phyloP scores from a whole-genome alignment of 2,113 vertebrate species.

The Seriola aureovittata region DNA sequence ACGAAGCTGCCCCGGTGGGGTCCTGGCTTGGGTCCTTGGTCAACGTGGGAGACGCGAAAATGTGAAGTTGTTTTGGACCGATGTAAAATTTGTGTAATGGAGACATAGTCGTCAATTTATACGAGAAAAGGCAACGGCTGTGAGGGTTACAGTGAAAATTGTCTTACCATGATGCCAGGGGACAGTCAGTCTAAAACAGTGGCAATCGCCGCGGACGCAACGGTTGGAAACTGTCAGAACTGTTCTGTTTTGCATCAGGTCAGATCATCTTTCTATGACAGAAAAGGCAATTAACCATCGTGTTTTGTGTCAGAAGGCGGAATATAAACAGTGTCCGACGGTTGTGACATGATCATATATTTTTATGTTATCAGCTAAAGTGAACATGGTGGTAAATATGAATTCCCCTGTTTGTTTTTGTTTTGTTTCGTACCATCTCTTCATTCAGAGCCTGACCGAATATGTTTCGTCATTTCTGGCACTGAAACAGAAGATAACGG shows the following conservation, averaged over 20 bases:
- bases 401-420: conserved; percentile 3
- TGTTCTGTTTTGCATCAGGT: conserved; percentile 92
- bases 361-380: not conserved
- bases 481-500: conserved; percentile 95
- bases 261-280: not conserved
- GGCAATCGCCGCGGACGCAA: conserved; percentile 84
- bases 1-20: conserved; percentile 5
- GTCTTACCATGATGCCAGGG: conserved; percentile 93
- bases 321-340: not conserved
- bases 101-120: not conserved
- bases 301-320: not conserved
- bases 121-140: not conserved
- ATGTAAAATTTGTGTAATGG: not conserved
- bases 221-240: conserved; percentile 86
- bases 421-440: not conserved
- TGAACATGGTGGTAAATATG: not conserved
- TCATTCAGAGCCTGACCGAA: conserved; percentile 91
- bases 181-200: conserved; percentile 87
- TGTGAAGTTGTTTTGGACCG: conserved; percentile 76
- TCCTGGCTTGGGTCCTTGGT: conserved; percentile 71
- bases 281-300: too few relatives aligned
- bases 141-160: not conserved
- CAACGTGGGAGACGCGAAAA: conserved; percentile 80
- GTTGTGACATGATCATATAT: rapidly evolving
- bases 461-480: conserved; percentile 92